Conservation (phyloP, 2,888 invertebrate genomes). For the Azorinus chamasolen region DNA sequence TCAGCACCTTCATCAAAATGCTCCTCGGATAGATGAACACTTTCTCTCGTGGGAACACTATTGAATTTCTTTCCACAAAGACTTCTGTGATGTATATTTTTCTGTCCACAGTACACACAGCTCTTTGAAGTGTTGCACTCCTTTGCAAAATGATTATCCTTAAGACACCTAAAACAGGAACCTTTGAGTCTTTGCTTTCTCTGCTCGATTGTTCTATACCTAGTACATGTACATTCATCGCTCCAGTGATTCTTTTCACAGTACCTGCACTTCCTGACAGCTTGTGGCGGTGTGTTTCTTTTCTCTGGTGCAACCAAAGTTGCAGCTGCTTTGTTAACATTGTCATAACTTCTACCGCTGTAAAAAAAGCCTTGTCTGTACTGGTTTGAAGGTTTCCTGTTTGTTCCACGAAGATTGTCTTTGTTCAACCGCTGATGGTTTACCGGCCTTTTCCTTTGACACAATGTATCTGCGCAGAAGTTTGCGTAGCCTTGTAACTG, state of each 20-base stretch:
- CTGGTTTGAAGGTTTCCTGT: no score
- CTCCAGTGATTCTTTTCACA: conserved; percentile 27
- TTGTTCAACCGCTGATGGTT: no score
- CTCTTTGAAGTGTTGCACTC: conserved; percentile 25
- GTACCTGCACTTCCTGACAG: conserved; percentile 21
- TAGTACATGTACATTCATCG: conserved; percentile 40
- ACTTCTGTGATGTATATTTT: conserved; percentile 36
- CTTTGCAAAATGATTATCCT: conserved; percentile 19
- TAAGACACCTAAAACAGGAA: conserved; percentile 29
- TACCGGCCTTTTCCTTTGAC: no score
- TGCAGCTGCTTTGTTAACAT: no score
- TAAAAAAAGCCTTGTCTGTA: no score
- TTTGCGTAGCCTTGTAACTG: conserved; percentile 18
- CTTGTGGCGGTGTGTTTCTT: no score
- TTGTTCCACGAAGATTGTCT: no score
- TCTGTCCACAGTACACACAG: conserved; percentile 34
- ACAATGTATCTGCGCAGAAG: no score
- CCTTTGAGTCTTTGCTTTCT: conserved; percentile 16
- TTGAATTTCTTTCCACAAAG: conserved; percentile 32
- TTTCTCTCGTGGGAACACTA: not conserved
- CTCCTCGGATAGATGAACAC: conserved; percentile 1
- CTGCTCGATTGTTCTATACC: conserved; percentile 23
- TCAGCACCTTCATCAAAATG: no score
- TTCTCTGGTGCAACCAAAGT: no score
- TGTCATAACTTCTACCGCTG: no score